These are phyloP conservation scores for Desmophyllum pertusum DNA, from an alignment of 92 coral and sea anemone species.

Conservation along the genomic window DNA sequence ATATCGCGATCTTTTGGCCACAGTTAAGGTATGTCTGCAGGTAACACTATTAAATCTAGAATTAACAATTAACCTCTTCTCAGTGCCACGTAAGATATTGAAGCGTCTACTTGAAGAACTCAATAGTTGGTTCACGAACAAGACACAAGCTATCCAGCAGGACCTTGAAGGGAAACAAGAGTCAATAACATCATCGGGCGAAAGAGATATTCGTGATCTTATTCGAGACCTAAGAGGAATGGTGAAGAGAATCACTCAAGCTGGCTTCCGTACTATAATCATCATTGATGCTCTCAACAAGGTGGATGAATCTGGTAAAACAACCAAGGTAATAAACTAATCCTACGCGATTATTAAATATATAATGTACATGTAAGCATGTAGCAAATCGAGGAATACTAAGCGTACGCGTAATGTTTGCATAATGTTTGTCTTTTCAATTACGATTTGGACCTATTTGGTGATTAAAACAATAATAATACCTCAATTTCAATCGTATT, in stretches of 20 bases:
- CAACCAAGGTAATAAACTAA: constrained; percentile 59
- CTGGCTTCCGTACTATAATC: constrained; percentile 60
- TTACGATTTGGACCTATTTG: neutral
- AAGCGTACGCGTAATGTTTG: too few relatives aligned
- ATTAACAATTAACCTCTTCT: neutral
- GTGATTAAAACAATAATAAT: neutral
- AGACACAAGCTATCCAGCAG: constrained; percentile 2
- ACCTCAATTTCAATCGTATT: neutral
- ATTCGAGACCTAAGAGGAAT: constrained; percentile 56
- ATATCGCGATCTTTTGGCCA: neutral
- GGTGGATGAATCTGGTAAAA: constrained; percentile 79
- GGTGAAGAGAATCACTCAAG: constrained; percentile 48
- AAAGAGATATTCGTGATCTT: constrained; percentile 47
- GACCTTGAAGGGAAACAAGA: neutral
- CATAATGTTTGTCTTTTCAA: neutral
- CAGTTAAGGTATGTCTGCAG: neutral
- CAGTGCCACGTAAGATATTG: constrained; percentile 65
- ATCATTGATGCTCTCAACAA: constrained; percentile 86
- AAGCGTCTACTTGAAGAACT: constrained; percentile 68
- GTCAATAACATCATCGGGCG: constrained; percentile 18
- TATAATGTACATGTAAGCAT: neutral
- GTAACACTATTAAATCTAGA: neutral
- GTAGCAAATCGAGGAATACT: neutral
- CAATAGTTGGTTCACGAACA: constrained; percentile 36
- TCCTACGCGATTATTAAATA: neutral